phyloP scores from a whole-genome alignment of 2,113 vertebrate species.

The Amphiprion ocellaris region DNA sequence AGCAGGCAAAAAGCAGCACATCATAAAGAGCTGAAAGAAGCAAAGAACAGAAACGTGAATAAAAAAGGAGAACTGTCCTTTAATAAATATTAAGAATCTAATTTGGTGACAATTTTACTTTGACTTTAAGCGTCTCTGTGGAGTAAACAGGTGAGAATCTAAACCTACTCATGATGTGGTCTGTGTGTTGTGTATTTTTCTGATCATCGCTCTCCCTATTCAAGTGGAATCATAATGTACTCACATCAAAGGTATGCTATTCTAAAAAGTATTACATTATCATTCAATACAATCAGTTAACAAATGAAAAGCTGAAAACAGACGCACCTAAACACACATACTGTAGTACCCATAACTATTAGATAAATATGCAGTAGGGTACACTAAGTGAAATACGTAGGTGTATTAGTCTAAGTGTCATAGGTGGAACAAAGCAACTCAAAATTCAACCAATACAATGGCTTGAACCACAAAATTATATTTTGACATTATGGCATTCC shows the following conservation, averaged over 20 bases:
- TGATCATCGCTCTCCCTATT: neutral
- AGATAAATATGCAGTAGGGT: too few relatives aligned
- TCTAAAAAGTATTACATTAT: too few relatives aligned
- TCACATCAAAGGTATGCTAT: too few relatives aligned
- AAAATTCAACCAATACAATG: conserved; percentile 1
- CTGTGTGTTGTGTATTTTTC: neutral
- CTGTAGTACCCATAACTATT: too few relatives aligned
- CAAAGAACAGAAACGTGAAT: conserved; percentile 35
- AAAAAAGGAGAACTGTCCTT: conserved; percentile 12
- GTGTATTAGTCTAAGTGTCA: neutral
- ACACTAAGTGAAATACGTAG: too few relatives aligned
- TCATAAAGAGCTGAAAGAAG: conserved; percentile 46
- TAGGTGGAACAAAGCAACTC: neutral
- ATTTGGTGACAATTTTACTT: neutral
- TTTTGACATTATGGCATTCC: conserved; percentile 18
- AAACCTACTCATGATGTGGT: neutral
- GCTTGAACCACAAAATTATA: conserved; percentile 16
- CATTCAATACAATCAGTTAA: too few relatives aligned
- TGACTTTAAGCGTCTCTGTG: too few relatives aligned
- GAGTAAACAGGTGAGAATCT: conserved; percentile 11
- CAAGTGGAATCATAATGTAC: too few relatives aligned
- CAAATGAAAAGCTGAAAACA: too few relatives aligned
- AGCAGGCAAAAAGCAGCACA: conserved; percentile 55
- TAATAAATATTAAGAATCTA: conserved; percentile 13
- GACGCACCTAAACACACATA: too few relatives aligned